A percentile compares a stretch with the other conserved stretches of the same genome.
Conservation (phyloP, 2,113 vertebrate genomes). For the Nesogale talazaci region DNA sequence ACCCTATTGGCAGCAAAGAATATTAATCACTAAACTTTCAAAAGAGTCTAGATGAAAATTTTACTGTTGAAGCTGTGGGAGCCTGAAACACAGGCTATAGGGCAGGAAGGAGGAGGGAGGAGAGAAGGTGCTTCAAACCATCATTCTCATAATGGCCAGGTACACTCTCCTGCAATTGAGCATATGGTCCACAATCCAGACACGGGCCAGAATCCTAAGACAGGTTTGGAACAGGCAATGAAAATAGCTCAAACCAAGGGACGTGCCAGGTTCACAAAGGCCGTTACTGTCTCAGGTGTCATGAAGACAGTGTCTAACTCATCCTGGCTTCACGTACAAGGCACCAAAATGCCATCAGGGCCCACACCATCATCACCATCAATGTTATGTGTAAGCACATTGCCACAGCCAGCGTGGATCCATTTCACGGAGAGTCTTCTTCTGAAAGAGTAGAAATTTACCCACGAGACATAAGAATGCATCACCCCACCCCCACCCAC, state of each 20-base stretch:
- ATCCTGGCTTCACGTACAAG: neutral
- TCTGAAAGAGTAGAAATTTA: neutral
- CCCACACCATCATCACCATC: neutral
- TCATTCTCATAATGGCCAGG: neutral
- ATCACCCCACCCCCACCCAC: neutral
- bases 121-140: conserved; percentile 23
- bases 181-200: neutral
- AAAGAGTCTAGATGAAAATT: conserved; percentile 82
- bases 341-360: neutral
- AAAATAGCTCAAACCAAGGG: neutral
- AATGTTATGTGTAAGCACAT: neutral
- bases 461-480: neutral
- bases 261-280: neutral
- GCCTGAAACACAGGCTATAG: conserved; percentile 80
- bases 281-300: neutral
- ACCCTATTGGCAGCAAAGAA: conserved; percentile 80
- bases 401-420: neutral
- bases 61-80: conserved; percentile 75
- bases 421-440: neutral
- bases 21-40: conserved; percentile 85
- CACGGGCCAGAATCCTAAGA: neutral
- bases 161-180: neutral
- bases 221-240: neutral
- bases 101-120: conserved; percentile 21
- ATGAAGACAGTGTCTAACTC: neutral